Base-by-base conservation (phyloP, 2,113 vertebrate genomes). In the Ceyx melanurus region DNA sequence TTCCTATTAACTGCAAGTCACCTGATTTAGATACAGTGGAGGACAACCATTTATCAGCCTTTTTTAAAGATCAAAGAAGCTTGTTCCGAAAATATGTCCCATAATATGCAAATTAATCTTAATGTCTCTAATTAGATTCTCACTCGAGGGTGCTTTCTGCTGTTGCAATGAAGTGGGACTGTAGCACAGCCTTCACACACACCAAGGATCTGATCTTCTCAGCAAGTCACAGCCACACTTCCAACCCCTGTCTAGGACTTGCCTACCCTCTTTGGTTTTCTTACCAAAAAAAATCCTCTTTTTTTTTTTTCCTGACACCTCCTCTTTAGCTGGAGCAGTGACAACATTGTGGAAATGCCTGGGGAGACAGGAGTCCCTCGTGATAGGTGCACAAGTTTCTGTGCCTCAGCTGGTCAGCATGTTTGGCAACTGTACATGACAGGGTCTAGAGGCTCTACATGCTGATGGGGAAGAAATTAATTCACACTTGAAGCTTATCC, bases 21-120 rank as follows among this genome's bases (percentile, higher is more conserved):
- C 93, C 91, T 93, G 89, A 89, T 94, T 95, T 71, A 94, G 88
- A 94, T 74, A 90, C 9, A 25, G 79, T 22, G 89, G 74, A 89
- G 75, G 91, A 89, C 68, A 86, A 40, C 26, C 68, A 79, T 89
- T 93, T 89, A 89, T 89, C 5, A 0, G 61, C 62, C 86, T 80
- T 77, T 88, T 93, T 66, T 53, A 89, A 92, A 96, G 92, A 96
- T 96, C 96, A 97, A 95, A 96, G 95, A 43, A 70, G 29, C 61
- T 77, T 46, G 88, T 92, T 82, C 93, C 90, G 92, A 92, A 97
- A 96, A 89, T 79, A 64, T 5, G 22, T 82, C 83, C 72, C 86
- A 37, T 67, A 83, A 88, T 74, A 92, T 93, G 88, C 92, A 95
- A 93, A 96, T 87, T 31, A 79, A 33, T 66, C 86, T 61, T 91